Evolutionary conservation across 2,888 invertebrate genomes (phyloP), one percentile per base, ranked within the genome.

Genomic region (Steromphala cineraria): DNA sequence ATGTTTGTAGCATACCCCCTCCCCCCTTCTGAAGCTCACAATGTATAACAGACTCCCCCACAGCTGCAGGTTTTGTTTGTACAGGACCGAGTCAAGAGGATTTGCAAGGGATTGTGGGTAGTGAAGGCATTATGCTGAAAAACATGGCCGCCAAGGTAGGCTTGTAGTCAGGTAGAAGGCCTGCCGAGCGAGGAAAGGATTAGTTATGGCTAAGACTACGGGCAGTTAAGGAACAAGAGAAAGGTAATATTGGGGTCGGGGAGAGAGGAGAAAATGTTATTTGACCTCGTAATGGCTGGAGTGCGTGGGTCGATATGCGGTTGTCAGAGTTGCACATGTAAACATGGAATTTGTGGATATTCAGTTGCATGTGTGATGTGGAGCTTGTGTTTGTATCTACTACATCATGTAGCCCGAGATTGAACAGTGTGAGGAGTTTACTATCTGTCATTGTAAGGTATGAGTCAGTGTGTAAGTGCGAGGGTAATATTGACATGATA

Each of bases 81-180:
- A 21, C n/a, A 24, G 62, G 13, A 24, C 24, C 62, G 7, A 62
- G 62, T 62, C 62, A 62, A 62, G 62, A 62, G 62, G 62, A 62
- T 62, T 62, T 62, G 62, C 62, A 62, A 62, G 28, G 62, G 62
- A 62, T 62, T 62, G 62, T 62, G 62, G 62, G 62, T 62, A 62
- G 28, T 28, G 62, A 13, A 62, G 62, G 28, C 62, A 62, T 62
- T 62, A 62, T 62, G 62, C 62, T 62, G 28, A 62, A 62, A 62
- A 62, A 62, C 24, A 62, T 62, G 62, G 62, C 62, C 2, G 62
- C 21, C 46, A 46, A 46, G 28, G 28, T 62, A 62, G 21, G 24
- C 28, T 10, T 17, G 28, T 28, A 24, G 24, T 24, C 62, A 62
- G 62, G 62, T 62, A 21, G 62, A 21, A 4, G 17, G 46, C 46